These are phyloP conservation scores for Tragelaphus oryx DNA, from an alignment of 2,797 vertebrate species.

Conservation along the genomic window DNA sequence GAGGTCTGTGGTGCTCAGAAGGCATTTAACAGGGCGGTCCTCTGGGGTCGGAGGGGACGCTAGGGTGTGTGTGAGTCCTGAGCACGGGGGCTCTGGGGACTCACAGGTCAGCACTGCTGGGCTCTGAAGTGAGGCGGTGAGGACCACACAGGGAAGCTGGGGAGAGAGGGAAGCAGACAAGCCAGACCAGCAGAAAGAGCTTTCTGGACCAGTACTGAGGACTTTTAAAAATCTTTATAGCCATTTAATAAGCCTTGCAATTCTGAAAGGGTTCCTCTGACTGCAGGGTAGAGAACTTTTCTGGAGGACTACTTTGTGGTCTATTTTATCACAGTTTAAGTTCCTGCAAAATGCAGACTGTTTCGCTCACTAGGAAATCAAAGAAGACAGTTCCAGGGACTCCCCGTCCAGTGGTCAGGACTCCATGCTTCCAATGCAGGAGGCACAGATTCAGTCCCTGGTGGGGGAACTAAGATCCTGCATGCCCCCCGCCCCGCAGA, in stretches of 20 bases:
- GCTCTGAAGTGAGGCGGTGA: rapidly evolving
- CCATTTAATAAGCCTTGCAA: background rate
- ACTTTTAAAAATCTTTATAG: background rate
- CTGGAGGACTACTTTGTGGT: background rate
- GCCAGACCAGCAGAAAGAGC: background rate
- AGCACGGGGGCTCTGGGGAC: rapidly evolving
- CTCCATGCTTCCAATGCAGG: background rate
- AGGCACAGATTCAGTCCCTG: background rate
- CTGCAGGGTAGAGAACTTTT: background rate
- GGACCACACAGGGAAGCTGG: background rate
- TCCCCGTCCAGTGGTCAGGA: background rate
- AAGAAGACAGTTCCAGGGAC: background rate
- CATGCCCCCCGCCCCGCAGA: background rate
- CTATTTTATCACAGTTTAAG: background rate
- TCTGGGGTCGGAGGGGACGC: background rate
- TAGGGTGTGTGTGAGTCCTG: rapidly evolving
- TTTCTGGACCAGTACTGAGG: background rate
- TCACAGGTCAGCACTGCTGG: background rate
- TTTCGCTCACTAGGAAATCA: background rate
- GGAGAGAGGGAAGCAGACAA: background rate
- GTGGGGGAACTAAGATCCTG: background rate
- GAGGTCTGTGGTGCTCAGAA: rapidly evolving
- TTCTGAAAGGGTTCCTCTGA: background rate
- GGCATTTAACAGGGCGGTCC: background rate
- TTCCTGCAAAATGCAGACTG: background rate